Base-by-base conservation (phyloP, 2,797 vertebrate genomes). In the Enoplosus armatus region DNA sequence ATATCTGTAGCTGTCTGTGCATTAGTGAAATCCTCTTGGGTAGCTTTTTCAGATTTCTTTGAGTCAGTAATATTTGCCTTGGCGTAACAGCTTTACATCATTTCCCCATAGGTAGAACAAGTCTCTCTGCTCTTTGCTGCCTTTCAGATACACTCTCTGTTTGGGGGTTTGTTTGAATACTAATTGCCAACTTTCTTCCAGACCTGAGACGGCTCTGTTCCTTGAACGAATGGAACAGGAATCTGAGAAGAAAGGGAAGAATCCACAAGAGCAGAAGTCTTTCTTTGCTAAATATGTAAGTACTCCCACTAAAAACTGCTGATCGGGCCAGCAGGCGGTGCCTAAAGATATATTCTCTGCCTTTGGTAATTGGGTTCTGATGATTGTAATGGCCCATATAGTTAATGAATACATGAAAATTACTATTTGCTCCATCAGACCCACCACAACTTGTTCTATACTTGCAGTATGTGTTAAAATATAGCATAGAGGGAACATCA, bases 211-310 rank as follows among this genome's bases (percentile, higher is more conserved):
- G 0, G 96, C 97, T 0, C 93, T 96, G 31, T 99, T 96, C 87
- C 96, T 98, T 0, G 95, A 97, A 77, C 95, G 95, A 33, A 84
- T 99, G 92, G 97, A 99, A 61, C 94, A 94, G 91, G 97, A 99
- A 89, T 91, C 95, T 43, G 97, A 97, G 24, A 97, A 97, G 90
- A 97, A 97, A 89, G 96, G 96, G 41, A 97, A 97, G 90, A 97
- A 97, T 87, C 96, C 97, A 1, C 97, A 98, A 88, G 97, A 98
- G 86, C 97, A 98, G 94, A 98, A 98, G 77, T 98, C 97, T 27
- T 98, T 98, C 88, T 97, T 98, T 31, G 97, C 97, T 60, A 98
- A 97, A 98, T 98, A 98, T 10, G 97, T 98, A 92, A 96, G 97
- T 96, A 65, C 10, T 55, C 24, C 2, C 0, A 24, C 50, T 35